Base-by-base conservation (phyloP, 2,888 invertebrate species). In the Campopleginae sp. region DNA sequence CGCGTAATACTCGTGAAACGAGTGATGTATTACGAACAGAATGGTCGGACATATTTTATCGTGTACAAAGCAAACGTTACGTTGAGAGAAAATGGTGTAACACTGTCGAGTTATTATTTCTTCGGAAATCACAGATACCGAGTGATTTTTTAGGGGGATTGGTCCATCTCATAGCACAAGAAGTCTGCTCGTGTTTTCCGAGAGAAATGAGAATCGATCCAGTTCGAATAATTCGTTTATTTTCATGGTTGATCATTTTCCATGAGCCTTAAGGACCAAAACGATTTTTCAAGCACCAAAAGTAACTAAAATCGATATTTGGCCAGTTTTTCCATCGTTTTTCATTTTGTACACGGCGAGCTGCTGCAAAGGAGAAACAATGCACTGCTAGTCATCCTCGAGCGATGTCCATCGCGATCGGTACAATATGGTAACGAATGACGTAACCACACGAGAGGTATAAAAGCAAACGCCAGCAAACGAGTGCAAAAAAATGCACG, bases 391-490 rank as follows among this genome's bases (percentile, higher is more conserved):
- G 48, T 70, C 31, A 46, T 70, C 31, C 48, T 46, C 70, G 48
- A 48, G 33, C 70, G 46, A 70, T 33, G 48, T 48, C 27, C 33
- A 10, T 31, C n/a, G 70, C 48, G 48, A 70, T 68, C 72, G 72
- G 71, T 66, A 31, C 44, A 63, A 33, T 44, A 33, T 31, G 14
- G 33, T 74, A 46, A 63, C 33, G 75, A 71, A 58, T 84, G 80
- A 84, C 84, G 84, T 77, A 84, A 83, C 66, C 63, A 27, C 33
- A 38, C 51, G 38, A 68, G 42, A 74, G 80, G 44, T 70, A 65
- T 48, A 66, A 54, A 42, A 66, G 66, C 46, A 65, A 65, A 51
- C 65, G 65, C 75, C 23, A 54, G 38, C 31, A 77, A 63, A 51
- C 71, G 19, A 72, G 46, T 61, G 61, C 8, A 33, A 68, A 44